phyloP scores from a whole-genome alignment of 2,888 invertebrate genomes.

The Pyrocoelia pectoralis region DNA sequence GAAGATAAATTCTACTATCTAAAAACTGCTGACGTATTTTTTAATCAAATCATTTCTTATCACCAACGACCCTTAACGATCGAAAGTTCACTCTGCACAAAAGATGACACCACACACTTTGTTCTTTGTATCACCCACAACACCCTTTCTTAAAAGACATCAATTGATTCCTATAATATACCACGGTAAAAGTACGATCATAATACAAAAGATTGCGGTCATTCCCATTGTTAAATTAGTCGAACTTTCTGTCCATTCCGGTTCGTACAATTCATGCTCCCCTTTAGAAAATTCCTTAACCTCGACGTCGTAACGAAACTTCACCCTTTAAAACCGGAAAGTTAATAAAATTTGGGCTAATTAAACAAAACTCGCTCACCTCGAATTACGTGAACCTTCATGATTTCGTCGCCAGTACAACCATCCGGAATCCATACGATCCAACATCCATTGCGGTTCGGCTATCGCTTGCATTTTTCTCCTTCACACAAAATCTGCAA shows the following conservation, averaged over 20 bases:
- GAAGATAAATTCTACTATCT: no score
- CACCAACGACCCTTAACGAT: slow-evolving; percentile 4
- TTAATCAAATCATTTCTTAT: slow-evolving; percentile 3
- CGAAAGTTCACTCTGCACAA: slow-evolving; percentile 9
- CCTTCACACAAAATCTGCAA: no score
- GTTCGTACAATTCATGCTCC: slow-evolving; percentile 59
- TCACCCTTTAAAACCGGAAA: slow-evolving; percentile 58
- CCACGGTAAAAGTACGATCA: slow-evolving; percentile 63
- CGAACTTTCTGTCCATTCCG: slow-evolving; percentile 39
- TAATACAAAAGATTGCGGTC: slow-evolving; percentile 62
- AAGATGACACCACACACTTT: background rate
- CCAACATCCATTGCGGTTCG: slow-evolving; percentile 60
- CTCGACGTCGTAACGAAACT: slow-evolving; percentile 65
- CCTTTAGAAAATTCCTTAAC: slow-evolving; percentile 63
- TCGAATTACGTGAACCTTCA: slow-evolving; percentile 47
- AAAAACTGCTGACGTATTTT: no score
- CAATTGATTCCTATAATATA: slow-evolving; percentile 57
- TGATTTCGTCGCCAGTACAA: slow-evolving; percentile 57
- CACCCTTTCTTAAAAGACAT: no score
- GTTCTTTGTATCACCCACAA: background rate
- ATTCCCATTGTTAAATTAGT: slow-evolving; percentile 59
- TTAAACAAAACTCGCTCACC: slow-evolving; percentile 43
- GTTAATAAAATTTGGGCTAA: background rate
- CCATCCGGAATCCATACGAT: slow-evolving; percentile 55
- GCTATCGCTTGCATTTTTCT: slow-evolving; percentile 14